These are phyloP conservation scores for Pseudomyrmex pallidus DNA, from an alignment of 1,140 invertebrate species.

Conservation along the genomic window DNA sequence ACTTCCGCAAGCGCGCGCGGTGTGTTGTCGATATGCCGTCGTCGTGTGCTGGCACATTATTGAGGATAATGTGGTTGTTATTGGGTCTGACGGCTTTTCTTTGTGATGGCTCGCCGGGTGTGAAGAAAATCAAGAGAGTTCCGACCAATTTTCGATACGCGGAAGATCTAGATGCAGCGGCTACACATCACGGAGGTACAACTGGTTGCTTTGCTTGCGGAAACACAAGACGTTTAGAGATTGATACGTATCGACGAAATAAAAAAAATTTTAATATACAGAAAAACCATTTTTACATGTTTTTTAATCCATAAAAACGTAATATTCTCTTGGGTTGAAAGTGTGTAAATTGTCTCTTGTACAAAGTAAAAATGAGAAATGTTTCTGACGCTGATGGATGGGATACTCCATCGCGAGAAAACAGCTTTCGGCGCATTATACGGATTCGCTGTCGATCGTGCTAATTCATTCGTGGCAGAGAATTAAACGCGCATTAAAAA, in stretches of 20 bases:
- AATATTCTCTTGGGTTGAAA: too few relatives aligned
- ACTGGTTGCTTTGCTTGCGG: neutral
- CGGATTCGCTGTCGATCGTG: slow-evolving; percentile 10
- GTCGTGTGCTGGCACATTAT: neutral
- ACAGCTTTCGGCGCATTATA: slow-evolving; percentile 5
- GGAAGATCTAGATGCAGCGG: slow-evolving; percentile 68
- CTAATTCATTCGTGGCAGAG: slow-evolving; percentile 8
- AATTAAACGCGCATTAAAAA: slow-evolving; percentile 33
- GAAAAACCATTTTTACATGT: neutral
- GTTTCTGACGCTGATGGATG: slow-evolving; percentile 18
- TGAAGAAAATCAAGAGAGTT: slow-evolving; percentile 57
- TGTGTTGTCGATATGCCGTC: neutral
- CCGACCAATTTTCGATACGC: slow-evolving; percentile 69
- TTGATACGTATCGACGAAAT: neutral
- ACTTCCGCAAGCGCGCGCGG: neutral
- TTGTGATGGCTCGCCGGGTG: slow-evolving; percentile 6
- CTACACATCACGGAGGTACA: slow-evolving; percentile 70
- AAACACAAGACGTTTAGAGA: neutral
- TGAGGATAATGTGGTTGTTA: slow-evolving; percentile 11
- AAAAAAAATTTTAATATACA: slow-evolving; percentile 15
- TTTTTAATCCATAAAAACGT: too few relatives aligned
- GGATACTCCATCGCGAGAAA: neutral
- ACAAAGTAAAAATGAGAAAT: neutral
- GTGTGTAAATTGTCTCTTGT: too few relatives aligned
- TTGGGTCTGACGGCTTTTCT: slow-evolving; percentile 6